Percentiles rank a stretch among this genome's conserved stretches.
Conservation (phyloP, 30 jellyfish, hydroid and myxozoan genomes). For the Turritopsis rubra region DNA sequence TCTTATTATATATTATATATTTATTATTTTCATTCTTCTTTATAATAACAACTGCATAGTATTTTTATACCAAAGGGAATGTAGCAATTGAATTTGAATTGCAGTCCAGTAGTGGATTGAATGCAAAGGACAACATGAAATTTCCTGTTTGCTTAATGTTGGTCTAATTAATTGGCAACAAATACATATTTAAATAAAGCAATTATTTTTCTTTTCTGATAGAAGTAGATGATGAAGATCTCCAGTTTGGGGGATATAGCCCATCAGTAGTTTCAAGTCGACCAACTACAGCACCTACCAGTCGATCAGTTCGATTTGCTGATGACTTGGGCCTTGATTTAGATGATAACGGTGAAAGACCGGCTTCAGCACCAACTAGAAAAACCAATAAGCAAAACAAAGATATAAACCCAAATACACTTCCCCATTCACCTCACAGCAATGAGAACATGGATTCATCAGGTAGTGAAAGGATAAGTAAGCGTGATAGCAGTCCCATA, state of each 20-base stretch:
- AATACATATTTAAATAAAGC: neutral
- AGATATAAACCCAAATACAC: neutral
- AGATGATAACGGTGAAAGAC: conserved; percentile 47
- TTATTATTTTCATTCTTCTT: too few species aligned
- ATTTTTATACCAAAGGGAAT: too few species aligned
- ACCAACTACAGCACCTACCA: conserved; percentile 63
- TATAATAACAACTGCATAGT: too few species aligned
- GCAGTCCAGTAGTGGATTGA: too few species aligned
- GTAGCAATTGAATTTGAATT: too few species aligned
- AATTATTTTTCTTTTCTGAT: neutral
- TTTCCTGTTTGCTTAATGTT: too few species aligned
- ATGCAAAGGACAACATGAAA: too few species aligned
- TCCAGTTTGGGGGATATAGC: conserved; percentile 76
- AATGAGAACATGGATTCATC: neutral
- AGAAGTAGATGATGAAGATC: conserved; percentile 26
- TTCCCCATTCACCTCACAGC: neutral
- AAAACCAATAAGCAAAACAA: conserved; percentile 40
- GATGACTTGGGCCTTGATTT: conserved; percentile 80
- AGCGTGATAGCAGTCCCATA: neutral
- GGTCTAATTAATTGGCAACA: too few species aligned
- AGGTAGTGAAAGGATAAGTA: neutral
- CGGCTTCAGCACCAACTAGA: conserved; percentile 58
- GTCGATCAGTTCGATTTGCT: conserved; percentile 87
- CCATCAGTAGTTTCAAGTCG: conserved; percentile 81
- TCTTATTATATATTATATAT: too few species aligned